Evolutionary conservation across 2,888 invertebrate genomes (phyloP).

Genomic region (Eueremaeus valkanovi): DNA sequence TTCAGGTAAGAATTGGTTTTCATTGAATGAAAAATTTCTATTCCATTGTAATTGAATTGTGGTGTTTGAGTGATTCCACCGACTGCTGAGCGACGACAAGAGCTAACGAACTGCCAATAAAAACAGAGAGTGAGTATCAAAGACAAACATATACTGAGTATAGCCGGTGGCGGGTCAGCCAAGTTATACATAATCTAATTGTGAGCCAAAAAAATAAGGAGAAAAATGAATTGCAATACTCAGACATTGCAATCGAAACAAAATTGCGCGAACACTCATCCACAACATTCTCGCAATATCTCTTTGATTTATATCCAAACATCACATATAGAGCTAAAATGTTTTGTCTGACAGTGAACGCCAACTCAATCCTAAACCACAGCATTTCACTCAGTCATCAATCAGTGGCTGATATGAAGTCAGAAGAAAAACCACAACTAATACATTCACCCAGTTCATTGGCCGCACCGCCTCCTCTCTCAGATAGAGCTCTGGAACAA

Average conservation of each 20-base stretch:
- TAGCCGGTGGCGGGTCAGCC: slow-evolving; percentile 3
- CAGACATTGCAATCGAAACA: slow-evolving; percentile 30
- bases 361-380: background rate
- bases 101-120: slow-evolving; percentile 2
- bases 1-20: background rate
- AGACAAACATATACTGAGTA: slow-evolving; percentile 12
- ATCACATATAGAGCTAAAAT: slow-evolving; percentile 4
- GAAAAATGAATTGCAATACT: background rate
- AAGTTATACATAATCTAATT: slow-evolving; percentile 14
- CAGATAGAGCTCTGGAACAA: background rate
- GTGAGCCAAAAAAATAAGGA: background rate
- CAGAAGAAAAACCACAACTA: background rate
- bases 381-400: background rate
- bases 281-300: background rate
- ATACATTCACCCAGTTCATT: background rate
- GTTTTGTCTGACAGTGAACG: background rate
- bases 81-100: background rate
- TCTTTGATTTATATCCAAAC: background rate
- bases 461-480: background rate
- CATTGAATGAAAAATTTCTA: too few species aligned
- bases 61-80: background rate
- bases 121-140: slow-evolving; percentile 17
- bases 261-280: background rate
- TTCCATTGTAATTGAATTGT: background rate
- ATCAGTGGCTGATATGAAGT: background rate